Conservation (phyloP, 2,113 vertebrate species). For the Cryptotis parvus region DNA sequence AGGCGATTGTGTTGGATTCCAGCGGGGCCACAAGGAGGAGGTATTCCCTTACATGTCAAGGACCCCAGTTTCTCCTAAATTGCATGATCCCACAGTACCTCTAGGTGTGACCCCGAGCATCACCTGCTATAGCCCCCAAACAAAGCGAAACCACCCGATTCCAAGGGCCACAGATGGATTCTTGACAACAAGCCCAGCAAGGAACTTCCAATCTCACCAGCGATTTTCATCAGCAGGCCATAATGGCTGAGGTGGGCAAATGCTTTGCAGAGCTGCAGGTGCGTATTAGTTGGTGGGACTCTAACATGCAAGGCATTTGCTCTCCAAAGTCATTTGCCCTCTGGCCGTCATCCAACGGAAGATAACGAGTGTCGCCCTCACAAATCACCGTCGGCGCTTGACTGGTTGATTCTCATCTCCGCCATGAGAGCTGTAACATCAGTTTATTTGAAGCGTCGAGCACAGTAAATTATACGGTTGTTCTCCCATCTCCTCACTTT, state of each 20-base stretch:
- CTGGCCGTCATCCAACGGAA: conserved; percentile 12
- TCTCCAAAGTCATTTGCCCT: background rate
- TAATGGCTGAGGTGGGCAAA: background rate
- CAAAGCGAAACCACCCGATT: too few species aligned
- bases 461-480: conserved; percentile 27
- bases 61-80: too few species aligned
- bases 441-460: conserved; percentile 4
- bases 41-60: too few species aligned
- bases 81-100: too few species aligned
- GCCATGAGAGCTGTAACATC: background rate
- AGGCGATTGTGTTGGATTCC: too few species aligned
- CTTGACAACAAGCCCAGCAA: background rate
- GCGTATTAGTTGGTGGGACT: background rate
- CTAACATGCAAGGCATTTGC: background rate
- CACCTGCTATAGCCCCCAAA: too few species aligned
- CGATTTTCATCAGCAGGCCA: background rate
- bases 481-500: background rate
- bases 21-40: too few species aligned
- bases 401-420: background rate
- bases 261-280: background rate
- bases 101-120: too few species aligned
- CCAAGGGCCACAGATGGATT: too few species aligned
- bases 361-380: background rate
- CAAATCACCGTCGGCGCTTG: background rate
- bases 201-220: background rate